These are phyloP conservation scores for Heterochromis multidens DNA, from an alignment of 2,113 vertebrate genomes.

Conservation along the genomic window DNA sequence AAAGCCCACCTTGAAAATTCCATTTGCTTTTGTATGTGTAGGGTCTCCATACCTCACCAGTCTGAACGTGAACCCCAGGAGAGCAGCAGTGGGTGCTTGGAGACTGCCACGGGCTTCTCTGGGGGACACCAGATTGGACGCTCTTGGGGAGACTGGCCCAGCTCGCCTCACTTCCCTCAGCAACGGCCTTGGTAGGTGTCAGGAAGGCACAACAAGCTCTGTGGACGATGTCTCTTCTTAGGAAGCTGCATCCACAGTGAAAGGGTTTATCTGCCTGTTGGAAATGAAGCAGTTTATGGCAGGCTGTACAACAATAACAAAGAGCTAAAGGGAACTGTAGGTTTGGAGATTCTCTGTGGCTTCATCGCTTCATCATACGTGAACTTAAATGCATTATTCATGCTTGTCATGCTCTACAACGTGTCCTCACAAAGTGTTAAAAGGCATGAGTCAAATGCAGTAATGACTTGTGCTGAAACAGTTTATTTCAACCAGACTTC, in stretches of 20 bases:
- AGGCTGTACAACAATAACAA: neutral
- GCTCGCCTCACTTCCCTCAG: constrained; percentile 74
- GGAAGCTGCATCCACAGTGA: neutral
- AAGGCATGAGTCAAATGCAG: neutral
- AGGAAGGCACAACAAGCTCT: neutral
- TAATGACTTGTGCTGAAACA: neutral
- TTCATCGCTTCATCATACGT: neutral
- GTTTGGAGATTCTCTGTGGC: neutral
- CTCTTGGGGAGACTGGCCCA: constrained; percentile 53
- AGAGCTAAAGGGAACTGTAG: neutral
- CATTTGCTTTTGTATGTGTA: constrained; percentile 36
- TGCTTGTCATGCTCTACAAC: neutral
- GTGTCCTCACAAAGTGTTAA: neutral
- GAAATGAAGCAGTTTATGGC: neutral
- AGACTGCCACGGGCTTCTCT: constrained; percentile 73
- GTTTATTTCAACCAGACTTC: neutral
- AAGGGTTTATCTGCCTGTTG: neutral
- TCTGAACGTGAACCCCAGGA: constrained; percentile 75
- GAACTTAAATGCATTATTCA: neutral
- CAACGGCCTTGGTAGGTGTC: constrained; percentile 72
- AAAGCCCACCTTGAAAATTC: neutral
- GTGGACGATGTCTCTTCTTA: neutral
- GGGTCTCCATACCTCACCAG: constrained; percentile 88
- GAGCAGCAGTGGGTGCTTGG: constrained; percentile 75
- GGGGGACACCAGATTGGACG: constrained; percentile 55